A percentile compares a stretch with the other conserved stretches of the same genome.
Conservation (phyloP, 2,888 invertebrate species). For the Dryocosmus kuriphilus region DNA sequence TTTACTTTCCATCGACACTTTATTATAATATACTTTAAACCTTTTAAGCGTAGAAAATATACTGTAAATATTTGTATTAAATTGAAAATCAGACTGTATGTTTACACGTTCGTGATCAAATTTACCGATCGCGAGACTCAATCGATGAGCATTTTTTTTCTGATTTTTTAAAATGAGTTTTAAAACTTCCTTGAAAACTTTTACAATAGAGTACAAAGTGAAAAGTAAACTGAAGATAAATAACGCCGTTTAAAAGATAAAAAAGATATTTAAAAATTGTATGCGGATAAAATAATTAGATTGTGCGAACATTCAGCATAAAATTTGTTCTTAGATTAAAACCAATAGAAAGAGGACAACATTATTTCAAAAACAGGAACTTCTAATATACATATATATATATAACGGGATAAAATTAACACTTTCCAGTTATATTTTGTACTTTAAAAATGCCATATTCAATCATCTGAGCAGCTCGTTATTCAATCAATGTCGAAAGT, state of each 20-base stretch:
- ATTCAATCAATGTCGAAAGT: constrained; percentile 7
- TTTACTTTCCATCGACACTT: background rate
- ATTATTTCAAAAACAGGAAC: background rate
- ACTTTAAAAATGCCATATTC: constrained; percentile 19
- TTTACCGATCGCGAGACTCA: constrained; percentile 22
- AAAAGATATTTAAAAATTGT: background rate
- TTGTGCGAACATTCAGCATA: constrained; percentile 18
- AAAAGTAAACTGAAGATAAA: background rate
- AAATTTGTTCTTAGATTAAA: constrained; percentile 4
- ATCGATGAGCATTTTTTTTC: constrained; percentile 23
- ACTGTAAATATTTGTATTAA: constrained; percentile 31
- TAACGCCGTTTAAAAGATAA: background rate
- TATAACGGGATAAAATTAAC: constrained; percentile 13
- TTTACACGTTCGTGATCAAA: constrained; percentile 26
- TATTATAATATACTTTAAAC: constrained; percentile 15
- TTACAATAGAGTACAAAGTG: background rate
- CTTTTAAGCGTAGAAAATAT: constrained; percentile 25
- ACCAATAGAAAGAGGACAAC: background rate
- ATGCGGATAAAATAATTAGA: background rate
- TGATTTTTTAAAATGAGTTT: background rate
- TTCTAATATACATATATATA: background rate
- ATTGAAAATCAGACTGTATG: constrained; percentile 38
- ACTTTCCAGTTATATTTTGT: constrained; percentile 18
- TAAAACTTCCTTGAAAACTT: constrained; percentile 15
- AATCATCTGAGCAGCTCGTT: background rate